Evolutionary conservation across 2,888 invertebrate species (phyloP).

Genomic region (Ernsta delagoae): DNA sequence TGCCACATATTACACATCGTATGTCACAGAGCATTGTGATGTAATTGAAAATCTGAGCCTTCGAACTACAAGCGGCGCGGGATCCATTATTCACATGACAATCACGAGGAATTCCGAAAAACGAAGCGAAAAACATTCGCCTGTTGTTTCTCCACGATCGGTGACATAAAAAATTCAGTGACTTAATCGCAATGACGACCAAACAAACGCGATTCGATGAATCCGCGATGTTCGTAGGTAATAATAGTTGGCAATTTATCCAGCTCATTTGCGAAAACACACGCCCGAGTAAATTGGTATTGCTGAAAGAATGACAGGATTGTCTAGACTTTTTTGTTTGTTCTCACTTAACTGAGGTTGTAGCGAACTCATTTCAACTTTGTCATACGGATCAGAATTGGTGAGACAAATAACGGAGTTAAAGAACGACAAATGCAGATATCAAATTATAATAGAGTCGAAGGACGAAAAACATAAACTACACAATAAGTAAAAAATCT

Average conservation of each 20-base stretch:
- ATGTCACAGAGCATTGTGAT: slow-evolving; percentile 62
- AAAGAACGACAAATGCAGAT: background rate
- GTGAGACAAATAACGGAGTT: background rate
- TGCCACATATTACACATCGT: slow-evolving; percentile 38
- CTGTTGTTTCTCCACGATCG: slow-evolving; percentile 75
- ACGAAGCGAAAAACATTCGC: slow-evolving; percentile 72
- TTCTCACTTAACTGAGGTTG: slow-evolving; percentile 5
- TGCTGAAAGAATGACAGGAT: slow-evolving; percentile 7
- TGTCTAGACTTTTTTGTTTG: slow-evolving; percentile 37
- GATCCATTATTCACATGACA: slow-evolving; percentile 79
- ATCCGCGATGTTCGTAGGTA: slow-evolving; percentile 55
- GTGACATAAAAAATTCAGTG: slow-evolving; percentile 73
- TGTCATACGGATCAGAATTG: slow-evolving; percentile 7
- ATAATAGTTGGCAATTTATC: slow-evolving; percentile 60
- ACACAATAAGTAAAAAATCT: no score
- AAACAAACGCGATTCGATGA: slow-evolving; percentile 67
- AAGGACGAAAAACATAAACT: background rate
- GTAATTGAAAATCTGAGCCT: slow-evolving; percentile 78
- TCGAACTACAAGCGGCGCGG: slow-evolving; percentile 64
- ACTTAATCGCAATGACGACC: slow-evolving; percentile 73
- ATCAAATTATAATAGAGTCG: background rate
- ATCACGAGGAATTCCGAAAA: slow-evolving; percentile 79
- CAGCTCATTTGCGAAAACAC: slow-evolving; percentile 55
- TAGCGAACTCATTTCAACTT: slow-evolving; percentile 28
- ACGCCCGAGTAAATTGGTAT: slow-evolving; percentile 30